Conservation (phyloP, 2,113 vertebrate species). For the Lynx canadensis region DNA sequence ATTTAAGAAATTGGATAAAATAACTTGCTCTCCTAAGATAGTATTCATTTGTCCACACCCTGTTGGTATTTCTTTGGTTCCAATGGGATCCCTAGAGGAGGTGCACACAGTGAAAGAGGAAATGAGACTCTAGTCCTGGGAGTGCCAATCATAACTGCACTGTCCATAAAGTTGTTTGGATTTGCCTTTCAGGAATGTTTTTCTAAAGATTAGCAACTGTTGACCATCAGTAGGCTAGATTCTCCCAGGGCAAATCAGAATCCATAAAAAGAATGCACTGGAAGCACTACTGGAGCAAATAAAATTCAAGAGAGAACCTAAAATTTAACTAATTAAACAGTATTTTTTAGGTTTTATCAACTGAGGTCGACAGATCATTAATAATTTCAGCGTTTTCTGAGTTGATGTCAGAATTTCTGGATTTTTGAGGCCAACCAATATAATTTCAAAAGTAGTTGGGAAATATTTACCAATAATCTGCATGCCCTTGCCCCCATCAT, state of each 20-base stretch:
- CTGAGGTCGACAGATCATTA: not conserved
- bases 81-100: not conserved
- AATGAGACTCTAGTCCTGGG: not conserved
- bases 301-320: not conserved
- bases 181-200: conserved; percentile 67
- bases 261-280: not conserved
- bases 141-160: conserved; percentile 43
- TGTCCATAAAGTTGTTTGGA: conserved; percentile 60
- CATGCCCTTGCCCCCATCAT: not conserved
- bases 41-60: conserved; percentile 41
- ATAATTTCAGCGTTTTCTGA: not conserved
- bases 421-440: not conserved
- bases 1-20: conserved; percentile 52
- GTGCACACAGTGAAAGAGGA: conserved; percentile 31
- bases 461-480: not conserved
- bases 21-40: not conserved
- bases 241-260: not conserved
- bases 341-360: not conserved
- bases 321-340: not conserved
- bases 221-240: not conserved
- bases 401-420: not conserved
- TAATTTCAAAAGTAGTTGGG: not conserved
- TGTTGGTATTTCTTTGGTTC: conserved; percentile 39
- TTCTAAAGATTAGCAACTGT: conserved; percentile 55
- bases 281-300: not conserved